phyloP scores from a whole-genome alignment of 2,888 invertebrate genomes.

The Ephialtes manifestator region DNA sequence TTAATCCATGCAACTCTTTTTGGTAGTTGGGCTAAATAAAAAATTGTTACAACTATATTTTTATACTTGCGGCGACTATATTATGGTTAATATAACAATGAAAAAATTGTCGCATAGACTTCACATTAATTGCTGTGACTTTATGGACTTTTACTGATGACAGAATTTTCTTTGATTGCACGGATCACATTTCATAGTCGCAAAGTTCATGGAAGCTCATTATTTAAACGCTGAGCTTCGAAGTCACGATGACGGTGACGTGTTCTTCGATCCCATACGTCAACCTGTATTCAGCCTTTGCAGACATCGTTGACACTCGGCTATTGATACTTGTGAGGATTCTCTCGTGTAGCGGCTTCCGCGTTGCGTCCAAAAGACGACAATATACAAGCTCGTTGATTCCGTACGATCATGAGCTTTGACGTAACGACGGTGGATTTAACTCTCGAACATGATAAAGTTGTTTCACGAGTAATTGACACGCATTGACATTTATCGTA shows the following conservation, averaged over 20 bases:
- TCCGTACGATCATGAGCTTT: constrained; percentile 38
- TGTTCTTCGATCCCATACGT: constrained; percentile 45
- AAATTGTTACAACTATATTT: no score
- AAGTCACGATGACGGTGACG: constrained; percentile 29
- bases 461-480: background rate
- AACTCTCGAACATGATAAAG: background rate
- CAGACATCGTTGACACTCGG: constrained; percentile 55
- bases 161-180: no score
- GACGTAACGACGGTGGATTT: background rate
- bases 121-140: no score
- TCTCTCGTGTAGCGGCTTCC: constrained; percentile 54
- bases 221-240: constrained; percentile 16
- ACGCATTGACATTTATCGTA: background rate
- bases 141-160: no score
- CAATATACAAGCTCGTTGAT: constrained; percentile 11
- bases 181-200: no score
- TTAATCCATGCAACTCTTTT: no score
- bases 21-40: no score
- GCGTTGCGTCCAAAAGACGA: constrained; percentile 41
- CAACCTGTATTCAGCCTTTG: constrained; percentile 32
- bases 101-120: no score
- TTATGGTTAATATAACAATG: no score
- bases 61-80: no score
- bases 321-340: constrained; percentile 63
- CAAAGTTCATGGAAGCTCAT: background rate